Evolutionary conservation across 2,113 vertebrate species (phyloP).

Genomic region (Labeo rohita): DNA sequence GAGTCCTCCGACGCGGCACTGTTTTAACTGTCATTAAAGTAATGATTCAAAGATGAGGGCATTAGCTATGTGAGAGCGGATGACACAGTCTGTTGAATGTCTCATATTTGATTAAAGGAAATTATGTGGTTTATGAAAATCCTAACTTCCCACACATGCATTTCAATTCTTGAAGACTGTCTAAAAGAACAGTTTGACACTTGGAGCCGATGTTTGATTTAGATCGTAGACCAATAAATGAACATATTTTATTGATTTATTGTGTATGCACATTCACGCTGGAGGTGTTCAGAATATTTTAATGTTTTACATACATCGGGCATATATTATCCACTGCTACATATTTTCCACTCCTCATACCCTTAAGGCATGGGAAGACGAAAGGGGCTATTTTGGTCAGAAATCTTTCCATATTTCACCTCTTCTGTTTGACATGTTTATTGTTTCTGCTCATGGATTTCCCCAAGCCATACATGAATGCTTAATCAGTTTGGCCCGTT

Average conservation of each 20-base stretch:
- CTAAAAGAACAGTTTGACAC: neutral
- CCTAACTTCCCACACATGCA: slow-evolving; percentile 39
- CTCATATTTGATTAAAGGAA: slow-evolving; percentile 28
- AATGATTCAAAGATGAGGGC: slow-evolving; percentile 34
- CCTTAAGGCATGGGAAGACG: neutral
- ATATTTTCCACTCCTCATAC: neutral
- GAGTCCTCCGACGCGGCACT: neutral
- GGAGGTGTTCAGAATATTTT: neutral
- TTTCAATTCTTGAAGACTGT: slow-evolving; percentile 37
- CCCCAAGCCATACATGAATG: slow-evolving; percentile 14
- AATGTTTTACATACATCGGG: neutral
- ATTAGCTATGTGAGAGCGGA: slow-evolving; percentile 16
- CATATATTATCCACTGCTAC: neutral
- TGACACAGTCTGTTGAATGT: slow-evolving; percentile 7
- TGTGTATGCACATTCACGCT: neutral
- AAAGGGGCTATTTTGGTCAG: neutral
- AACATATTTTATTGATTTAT: neutral
- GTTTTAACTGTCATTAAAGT: slow-evolving; percentile 47
- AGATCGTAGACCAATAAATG: neutral
- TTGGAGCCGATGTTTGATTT: neutral
- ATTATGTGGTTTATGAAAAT: slow-evolving; percentile 26
- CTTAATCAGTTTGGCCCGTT: slow-evolving; percentile 8
- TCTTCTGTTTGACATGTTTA: slow-evolving; percentile 6
- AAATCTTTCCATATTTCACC: neutral
- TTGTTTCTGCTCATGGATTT: neutral